These are phyloP conservation scores for Trichogramma dendrolimi DNA, from an alignment of 2,888 invertebrate species.

Conservation along the genomic window DNA sequence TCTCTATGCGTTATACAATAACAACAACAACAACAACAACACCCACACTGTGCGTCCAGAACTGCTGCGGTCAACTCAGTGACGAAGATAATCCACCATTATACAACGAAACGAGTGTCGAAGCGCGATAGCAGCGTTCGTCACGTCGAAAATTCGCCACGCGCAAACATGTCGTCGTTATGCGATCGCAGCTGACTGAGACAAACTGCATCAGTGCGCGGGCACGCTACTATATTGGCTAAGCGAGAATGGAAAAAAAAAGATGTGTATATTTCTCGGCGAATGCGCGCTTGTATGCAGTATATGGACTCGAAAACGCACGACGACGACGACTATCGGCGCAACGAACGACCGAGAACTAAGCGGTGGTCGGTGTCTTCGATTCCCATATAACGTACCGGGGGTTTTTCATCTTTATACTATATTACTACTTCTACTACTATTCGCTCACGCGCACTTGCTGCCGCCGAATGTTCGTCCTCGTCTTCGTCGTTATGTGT, in stretches of 20 bases:
- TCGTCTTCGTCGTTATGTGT: too few species aligned
- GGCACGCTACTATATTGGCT: too few species aligned
- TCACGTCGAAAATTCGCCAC: not conserved
- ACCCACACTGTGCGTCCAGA: conserved; percentile 10
- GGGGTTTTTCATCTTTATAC: conserved; percentile 30
- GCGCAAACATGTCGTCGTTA: too few species aligned
- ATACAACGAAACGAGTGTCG: not conserved
- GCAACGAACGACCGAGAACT: conserved; percentile 46
- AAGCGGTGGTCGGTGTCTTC: conserved; percentile 42
- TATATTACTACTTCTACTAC: too few species aligned
- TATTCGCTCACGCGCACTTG: too few species aligned
- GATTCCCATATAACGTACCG: conserved; percentile 39
- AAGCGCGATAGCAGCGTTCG: not conserved
- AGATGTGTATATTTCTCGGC: too few species aligned
- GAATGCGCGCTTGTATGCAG: too few species aligned
- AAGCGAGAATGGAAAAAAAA: too few species aligned
- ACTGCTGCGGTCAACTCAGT: conserved; percentile 15
- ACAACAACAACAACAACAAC: not conserved
- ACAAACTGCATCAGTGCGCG: too few species aligned
- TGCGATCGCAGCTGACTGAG: too few species aligned
- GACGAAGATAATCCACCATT: conserved; percentile 9
- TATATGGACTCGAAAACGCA: too few species aligned
- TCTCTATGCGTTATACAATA: conserved; percentile 1
- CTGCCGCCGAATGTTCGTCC: too few species aligned
- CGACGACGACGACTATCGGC: conserved; percentile 36